A percentile compares a stretch with the other conserved stretches of the same genome.
phyloP scores from a whole-genome alignment of 2,797 vertebrate species.

The Karalla daura region DNA sequence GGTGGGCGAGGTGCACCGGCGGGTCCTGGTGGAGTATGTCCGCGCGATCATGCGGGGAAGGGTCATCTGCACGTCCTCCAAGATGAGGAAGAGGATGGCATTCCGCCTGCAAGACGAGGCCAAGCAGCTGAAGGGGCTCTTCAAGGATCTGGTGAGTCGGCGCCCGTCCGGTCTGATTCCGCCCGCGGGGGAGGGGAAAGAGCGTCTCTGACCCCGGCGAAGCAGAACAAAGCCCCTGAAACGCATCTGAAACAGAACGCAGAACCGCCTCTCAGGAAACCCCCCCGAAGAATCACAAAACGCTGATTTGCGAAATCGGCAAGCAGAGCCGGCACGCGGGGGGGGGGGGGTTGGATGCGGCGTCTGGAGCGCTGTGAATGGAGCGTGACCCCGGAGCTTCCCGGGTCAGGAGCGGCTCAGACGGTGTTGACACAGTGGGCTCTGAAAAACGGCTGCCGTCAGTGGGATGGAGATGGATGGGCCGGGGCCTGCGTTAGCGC shows the following conservation, averaged over 20 bases:
- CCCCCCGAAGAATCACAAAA: constrained; percentile 21
- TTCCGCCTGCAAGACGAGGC: constrained; percentile 89
- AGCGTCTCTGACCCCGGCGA: not conserved
- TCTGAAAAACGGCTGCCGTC: constrained; percentile 75
- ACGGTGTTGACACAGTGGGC: constrained; percentile 74
- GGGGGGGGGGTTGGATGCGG: no score
- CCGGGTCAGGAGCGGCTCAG: constrained; percentile 72
- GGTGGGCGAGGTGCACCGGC: constrained; percentile 90
- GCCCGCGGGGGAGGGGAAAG: not conserved
- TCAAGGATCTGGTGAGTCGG: constrained; percentile 89
- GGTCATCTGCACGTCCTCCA: constrained; percentile 89
- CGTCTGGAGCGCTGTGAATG: constrained; percentile 50
- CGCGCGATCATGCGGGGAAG: constrained; percentile 90
- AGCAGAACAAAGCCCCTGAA: not conserved
- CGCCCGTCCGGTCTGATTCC: not conserved
- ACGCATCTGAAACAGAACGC: not conserved
- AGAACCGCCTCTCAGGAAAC: constrained; percentile 6
- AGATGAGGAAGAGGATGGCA: constrained; percentile 90
- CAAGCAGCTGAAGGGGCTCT: constrained; percentile 91
- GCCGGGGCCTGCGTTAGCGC: constrained; percentile 72
- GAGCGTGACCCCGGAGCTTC: constrained; percentile 64
- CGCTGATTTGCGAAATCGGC: constrained; percentile 58
- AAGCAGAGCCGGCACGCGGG: constrained; percentile 19
- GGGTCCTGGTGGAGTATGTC: constrained; percentile 90
- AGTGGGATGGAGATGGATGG: constrained; percentile 79